Evolutionary conservation across 2,888 invertebrate species (phyloP), one percentile per base, ranked within the genome.

Genomic region (Nomada hirtipes): DNA sequence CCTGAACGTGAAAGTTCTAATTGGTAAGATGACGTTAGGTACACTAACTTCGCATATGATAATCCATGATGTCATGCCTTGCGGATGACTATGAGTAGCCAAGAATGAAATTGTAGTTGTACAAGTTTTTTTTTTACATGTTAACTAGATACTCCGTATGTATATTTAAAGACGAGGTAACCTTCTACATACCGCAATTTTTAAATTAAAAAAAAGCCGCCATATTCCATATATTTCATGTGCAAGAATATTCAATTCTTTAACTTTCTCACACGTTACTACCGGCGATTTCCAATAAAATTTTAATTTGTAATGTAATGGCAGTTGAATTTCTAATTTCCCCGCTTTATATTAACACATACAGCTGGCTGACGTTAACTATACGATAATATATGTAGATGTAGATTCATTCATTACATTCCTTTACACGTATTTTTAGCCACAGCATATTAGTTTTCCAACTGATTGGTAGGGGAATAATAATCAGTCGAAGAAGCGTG

Each of bases 31-130:
- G 80, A 80, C 74, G 68, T 73, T 69, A 67, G 36, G 67, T 55
- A 15, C 55, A 73, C 50, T 78, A 76, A 76, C 47, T 69, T 76
- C 23, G 44, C 71, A 60, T 71, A 83, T 84, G 79, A 84, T 90
- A 90, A 90, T 90, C 85, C 87, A 76, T 91, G 90, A 91, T 85
- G 88, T 91, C 89, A 90, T 77, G 77, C 61, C 73, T 72, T 65
- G 76, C 79, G 73, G 82, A 86, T 67, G 76, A 81, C 73, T 75
- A n/a, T 18, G 52, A 75, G 20, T 73, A 57, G 50, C 36, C 18
- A 53, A 53, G 63, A 79, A 44, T 10, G 29, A 18, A 53, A 57
- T 23, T 44, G 20, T 36, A 65, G 9, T 65, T 76, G 61, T 52
- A 50, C 53, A 20, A 36, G 9, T 44, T 69, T 63, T 59, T 15